These are phyloP conservation scores for Ictidomys tridecemlineatus DNA, from an alignment of 2,113 vertebrate genomes.

Conservation along the genomic window DNA sequence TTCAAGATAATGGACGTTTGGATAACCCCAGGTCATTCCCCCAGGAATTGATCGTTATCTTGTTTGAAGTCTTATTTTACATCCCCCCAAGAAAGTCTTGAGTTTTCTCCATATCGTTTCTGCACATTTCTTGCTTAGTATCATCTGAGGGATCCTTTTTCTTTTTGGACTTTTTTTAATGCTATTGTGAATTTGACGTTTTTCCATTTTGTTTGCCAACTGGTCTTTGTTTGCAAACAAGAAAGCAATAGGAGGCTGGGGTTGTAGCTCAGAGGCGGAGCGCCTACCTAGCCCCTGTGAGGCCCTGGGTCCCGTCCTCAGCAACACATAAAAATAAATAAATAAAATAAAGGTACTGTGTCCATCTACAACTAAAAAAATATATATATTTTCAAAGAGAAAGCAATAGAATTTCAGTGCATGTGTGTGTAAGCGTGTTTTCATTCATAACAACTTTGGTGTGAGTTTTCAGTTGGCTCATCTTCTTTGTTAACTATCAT, in stretches of 20 bases:
- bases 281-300: too few species aligned
- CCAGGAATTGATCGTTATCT: neutral
- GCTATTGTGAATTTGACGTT: neutral
- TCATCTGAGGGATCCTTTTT: neutral
- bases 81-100: neutral
- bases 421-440: neutral
- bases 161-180: too few species aligned
- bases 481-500: neutral
- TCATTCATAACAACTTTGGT: neutral
- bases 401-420: neutral
- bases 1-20: neutral
- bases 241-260: neutral
- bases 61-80: neutral
- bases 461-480: neutral
- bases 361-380: too few species aligned
- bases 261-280: too few species aligned
- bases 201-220: neutral
- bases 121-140: neutral
- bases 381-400: too few species aligned
- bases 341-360: too few species aligned
- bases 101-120: neutral
- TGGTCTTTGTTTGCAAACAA: neutral
- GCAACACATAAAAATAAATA: too few species aligned
- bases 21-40: neutral
- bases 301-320: too few species aligned